Conservation (phyloP, 2,113 vertebrate genomes). For the Hucho hucho region DNA sequence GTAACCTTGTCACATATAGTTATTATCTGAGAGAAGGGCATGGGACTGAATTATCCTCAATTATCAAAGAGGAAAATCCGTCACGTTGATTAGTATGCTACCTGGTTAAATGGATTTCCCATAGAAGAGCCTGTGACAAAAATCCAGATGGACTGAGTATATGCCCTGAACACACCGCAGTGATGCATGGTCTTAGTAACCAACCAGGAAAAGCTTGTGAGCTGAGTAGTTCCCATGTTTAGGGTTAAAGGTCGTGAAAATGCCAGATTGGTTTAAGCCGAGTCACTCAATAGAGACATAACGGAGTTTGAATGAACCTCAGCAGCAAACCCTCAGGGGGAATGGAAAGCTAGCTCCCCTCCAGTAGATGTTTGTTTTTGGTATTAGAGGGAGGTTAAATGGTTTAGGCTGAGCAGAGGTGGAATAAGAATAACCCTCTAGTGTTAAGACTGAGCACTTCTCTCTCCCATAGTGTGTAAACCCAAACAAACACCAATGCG, state of each 20-base stretch:
- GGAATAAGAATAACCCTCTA: constrained; percentile 18
- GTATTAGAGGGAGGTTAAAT: constrained; percentile 41
- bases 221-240: constrained; percentile 33
- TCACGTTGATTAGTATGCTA: constrained; percentile 51
- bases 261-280: constrained; percentile 48
- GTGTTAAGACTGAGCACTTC: constrained; percentile 35
- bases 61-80: constrained; percentile 29
- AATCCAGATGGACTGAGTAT: constrained; percentile 33
- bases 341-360: constrained; percentile 29
- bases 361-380: constrained; percentile 53
- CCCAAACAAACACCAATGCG: constrained; percentile 50
- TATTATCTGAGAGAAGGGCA: constrained; percentile 16
- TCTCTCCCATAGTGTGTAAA: constrained; percentile 25
- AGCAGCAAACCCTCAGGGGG: constrained; percentile 34
- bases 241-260: constrained; percentile 61
- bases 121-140: neutral
- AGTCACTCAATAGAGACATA: constrained; percentile 39
- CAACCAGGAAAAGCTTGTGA: constrained; percentile 48
- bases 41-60: constrained; percentile 17
- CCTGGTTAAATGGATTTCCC: constrained; percentile 23
- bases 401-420: constrained; percentile 24
- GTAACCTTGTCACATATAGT: constrained; percentile 40
- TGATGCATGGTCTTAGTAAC: constrained; percentile 44
- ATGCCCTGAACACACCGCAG: neutral
- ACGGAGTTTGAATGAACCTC: constrained; percentile 27